Evolutionary conservation across 2,888 invertebrate species (phyloP), one percentile per base, ranked within the genome.

Genomic region (Pseudanteris insignis): DNA sequence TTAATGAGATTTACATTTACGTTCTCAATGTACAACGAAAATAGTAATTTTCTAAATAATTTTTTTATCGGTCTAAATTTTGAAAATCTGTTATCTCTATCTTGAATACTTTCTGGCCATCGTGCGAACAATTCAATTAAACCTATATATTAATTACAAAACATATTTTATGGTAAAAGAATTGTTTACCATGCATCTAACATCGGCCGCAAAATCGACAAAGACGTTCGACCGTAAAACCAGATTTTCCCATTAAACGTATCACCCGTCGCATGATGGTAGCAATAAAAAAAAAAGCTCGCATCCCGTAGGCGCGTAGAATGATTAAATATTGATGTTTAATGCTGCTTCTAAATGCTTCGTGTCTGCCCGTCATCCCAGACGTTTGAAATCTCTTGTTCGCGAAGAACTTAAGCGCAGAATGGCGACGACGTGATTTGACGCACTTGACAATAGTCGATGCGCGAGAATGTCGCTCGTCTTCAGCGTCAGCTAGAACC

Each of bases 401-500:
- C 59, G 37, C 54, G 40, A 15, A 63, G 59, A 54, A 59, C 58
- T 63, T 50, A 41, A 59, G 54, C 54, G 36, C 50, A 14, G 50
- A 50, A 57, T 57, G 57, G 47, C 47, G 51, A 44, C 57, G 62
- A 53, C 63, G 58, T 63, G 63, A 63, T 63, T 63, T 59, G 63
- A 63, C 44, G 57, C 57, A 47, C 54, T 55, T 26, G 54, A 63
- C 63, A 63, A 63, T 63, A 63, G 58, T 63, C 63, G 46, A 59
- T 63, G 58, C 36, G 47, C 62, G 57, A 43, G 57, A 57, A 53
- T 46, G 53, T 53, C 58, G 47, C 57, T 51, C 57, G 51, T 57
- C 57, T 58, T 48, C 34, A 54, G 58, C 51, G 44, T 40, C 53
- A 29, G 34, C 41, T 34, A 41, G 53, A 43, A 41, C 58, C 58